These are phyloP conservation scores for Notiomystis cincta DNA, from an alignment of 2,113 vertebrate genomes.

Conservation along the genomic window DNA sequence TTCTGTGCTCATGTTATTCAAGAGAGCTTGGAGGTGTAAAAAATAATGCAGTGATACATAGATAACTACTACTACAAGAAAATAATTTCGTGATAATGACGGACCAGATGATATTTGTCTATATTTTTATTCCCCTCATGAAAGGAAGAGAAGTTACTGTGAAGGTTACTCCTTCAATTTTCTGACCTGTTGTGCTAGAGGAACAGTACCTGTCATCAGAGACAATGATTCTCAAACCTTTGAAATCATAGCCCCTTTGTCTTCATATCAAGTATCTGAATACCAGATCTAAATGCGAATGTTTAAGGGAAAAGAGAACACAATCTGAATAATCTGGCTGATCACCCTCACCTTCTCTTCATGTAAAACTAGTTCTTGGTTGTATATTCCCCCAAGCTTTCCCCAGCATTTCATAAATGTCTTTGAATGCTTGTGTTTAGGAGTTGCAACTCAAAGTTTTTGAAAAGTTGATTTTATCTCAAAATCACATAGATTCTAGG, in stretches of 20 bases:
- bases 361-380: background rate
- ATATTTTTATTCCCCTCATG: background rate
- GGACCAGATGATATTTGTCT: background rate
- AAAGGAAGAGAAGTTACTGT: background rate
- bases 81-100: background rate
- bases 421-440: background rate
- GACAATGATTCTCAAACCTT: background rate
- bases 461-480: background rate
- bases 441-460: background rate
- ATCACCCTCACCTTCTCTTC: background rate
- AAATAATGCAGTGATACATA: background rate
- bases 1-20: background rate
- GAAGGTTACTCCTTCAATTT: background rate
- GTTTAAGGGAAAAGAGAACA: background rate
- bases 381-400: background rate
- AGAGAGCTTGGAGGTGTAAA: background rate
- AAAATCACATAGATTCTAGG: background rate
- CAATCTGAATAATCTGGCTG: background rate
- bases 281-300: background rate
- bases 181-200: background rate
- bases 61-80: background rate
- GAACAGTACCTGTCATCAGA: background rate
- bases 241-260: background rate
- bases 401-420: background rate
- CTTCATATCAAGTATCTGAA: background rate